Evolutionary conservation across 2,888 invertebrate species (phyloP).

Genomic region (Autographa gamma): DNA sequence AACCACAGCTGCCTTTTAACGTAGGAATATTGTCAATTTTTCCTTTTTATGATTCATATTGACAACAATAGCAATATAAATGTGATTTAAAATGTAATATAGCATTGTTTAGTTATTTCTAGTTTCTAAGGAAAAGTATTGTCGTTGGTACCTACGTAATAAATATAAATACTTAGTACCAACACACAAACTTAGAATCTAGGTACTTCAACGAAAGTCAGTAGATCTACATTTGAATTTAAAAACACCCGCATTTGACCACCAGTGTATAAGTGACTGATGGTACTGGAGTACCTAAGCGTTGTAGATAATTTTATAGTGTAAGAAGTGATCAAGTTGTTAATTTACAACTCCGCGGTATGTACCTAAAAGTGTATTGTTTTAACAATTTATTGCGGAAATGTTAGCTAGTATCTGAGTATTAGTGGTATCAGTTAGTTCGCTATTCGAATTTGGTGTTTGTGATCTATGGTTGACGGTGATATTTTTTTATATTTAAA

Average conservation of each 20-base stretch:
- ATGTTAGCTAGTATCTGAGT: background rate
- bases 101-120: background rate
- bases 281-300: background rate
- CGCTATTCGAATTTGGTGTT: background rate
- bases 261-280: background rate
- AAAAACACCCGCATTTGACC: background rate
- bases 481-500: too few species aligned
- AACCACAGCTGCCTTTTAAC: background rate
- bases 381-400: background rate
- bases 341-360: background rate
- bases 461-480: background rate
- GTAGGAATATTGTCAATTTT: background rate
- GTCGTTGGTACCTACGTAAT: background rate
- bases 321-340: background rate
- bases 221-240: background rate
- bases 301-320: background rate
- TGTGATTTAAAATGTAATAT: background rate
- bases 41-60: background rate
- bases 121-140: background rate
- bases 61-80: background rate
- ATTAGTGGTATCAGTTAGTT: background rate
- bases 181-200: background rate
- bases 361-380: background rate
- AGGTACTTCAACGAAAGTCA: background rate
- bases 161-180: too few species aligned